Base-by-base conservation (phyloP, 2,888 invertebrate genomes). In the Leucoptera coffeella region DNA sequence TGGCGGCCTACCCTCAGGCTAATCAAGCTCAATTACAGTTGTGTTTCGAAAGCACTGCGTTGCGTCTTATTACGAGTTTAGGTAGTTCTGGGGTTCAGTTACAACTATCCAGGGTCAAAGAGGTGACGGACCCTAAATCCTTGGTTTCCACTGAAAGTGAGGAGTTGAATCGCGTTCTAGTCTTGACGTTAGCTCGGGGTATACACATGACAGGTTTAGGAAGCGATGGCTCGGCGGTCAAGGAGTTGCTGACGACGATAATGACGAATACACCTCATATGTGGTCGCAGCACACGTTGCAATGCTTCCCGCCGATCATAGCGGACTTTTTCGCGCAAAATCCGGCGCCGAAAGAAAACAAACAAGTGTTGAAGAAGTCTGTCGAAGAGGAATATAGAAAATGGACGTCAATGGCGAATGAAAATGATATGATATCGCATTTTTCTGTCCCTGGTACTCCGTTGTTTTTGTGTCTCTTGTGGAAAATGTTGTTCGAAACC, bases 331-430 rank as follows among this genome's bases (percentile, higher is more conserved):
- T 93, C 51, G 78, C 86, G 27, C n/a, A 81, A 58, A 89, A 88
- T 47, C 82, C 80, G 32, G 82, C 85, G 2, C 81, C 85, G 0
- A 82, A 85, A 45, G 94, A 94, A 50, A 92, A 93, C 50, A 94
- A 94, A 45, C 87, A 87, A 43, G 79, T 88, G 35, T 64, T 95
- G 2, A 93, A 91, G 57, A 90, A 90, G 60, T 87, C 89, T 0
- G 92, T 94, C 0, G 93, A 94, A 42, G 92, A 94, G 45, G 96
- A 96, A 47, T 95, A 94, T 47, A 76, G 93, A 34, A 95, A 94
- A 50, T 95, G 94, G 94, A 87, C 85, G 22, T 89, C 91, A 1
- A 95, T 96, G 94, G 90, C 85, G 22, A 95, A 93, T 54, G 95
- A 96, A 50, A 92, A 91, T 50, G 95, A 95, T 48, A 90, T 94